Conservation (phyloP, 2,888 invertebrate genomes). For the Glyphotaelius pellucidus region DNA sequence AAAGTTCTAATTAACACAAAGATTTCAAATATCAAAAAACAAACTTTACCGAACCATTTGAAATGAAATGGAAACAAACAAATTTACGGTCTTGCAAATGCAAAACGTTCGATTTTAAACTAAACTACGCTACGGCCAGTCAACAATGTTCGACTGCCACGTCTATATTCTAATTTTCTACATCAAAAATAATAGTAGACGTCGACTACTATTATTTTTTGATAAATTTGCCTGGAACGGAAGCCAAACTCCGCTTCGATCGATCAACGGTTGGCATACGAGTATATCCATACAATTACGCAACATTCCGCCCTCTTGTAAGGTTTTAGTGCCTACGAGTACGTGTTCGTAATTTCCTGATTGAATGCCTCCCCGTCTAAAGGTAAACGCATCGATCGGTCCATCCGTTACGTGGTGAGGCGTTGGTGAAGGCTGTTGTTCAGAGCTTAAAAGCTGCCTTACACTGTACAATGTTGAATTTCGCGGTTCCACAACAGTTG, state of each 20-base stretch:
- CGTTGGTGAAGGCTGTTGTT: constrained; percentile 18
- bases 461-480: background rate
- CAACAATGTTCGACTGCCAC: no score
- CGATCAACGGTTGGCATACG: background rate
- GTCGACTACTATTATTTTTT: background rate
- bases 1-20: no score
- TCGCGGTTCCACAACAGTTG: no score
- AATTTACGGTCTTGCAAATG: no score
- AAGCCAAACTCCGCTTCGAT: background rate
- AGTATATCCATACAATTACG: background rate
- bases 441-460: background rate
- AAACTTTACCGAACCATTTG: no score
- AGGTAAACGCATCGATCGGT: constrained; percentile 5
- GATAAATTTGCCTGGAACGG: background rate
- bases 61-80: no score
- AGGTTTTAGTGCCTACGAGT: background rate
- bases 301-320: background rate
- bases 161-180: no score
- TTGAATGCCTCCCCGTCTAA: background rate
- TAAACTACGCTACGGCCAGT: no score
- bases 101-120: no score
- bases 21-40: no score
- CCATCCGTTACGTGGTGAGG: background rate
- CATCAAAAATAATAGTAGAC: no score
- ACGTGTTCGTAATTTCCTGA: constrained; percentile 2